phyloP scores from a whole-genome alignment of 1,140 invertebrate species.

The Diprion similis region DNA sequence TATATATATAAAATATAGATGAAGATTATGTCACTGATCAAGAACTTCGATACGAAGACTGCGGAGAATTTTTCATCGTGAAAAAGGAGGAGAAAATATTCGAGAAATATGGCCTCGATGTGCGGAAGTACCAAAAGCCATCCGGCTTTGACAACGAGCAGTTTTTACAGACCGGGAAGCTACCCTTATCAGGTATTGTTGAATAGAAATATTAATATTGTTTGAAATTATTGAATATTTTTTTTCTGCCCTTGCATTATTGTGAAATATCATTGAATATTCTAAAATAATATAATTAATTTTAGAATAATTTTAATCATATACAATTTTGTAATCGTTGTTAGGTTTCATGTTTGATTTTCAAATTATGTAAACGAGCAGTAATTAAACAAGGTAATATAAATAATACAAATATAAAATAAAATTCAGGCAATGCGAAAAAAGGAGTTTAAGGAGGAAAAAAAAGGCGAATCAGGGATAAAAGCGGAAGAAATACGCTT shows the following conservation, averaged over 20 bases:
- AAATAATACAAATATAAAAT: too few species aligned
- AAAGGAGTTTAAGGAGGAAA: too few species aligned
- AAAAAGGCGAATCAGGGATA: too few species aligned
- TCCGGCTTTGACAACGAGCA: conserved; percentile 50
- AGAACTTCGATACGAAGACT: neutral
- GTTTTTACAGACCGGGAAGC: conserved; percentile 53
- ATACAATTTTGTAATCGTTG: too few species aligned
- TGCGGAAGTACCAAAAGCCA: conserved; percentile 58
- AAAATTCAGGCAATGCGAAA: too few species aligned
- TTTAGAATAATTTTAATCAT: too few species aligned
- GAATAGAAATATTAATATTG: conserved; percentile 14
- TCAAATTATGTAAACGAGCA: too few species aligned
- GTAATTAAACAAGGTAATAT: too few species aligned
- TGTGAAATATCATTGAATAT: neutral
- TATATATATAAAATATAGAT: too few species aligned
- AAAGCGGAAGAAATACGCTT: too few species aligned
- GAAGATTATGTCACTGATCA: neutral
- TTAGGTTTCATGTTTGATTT: too few species aligned
- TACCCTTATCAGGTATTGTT: conserved; percentile 59
- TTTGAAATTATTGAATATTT: conserved; percentile 2
- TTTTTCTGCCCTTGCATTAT: neutral
- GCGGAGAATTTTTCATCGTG: neutral
- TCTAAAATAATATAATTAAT: too few species aligned
- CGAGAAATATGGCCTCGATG: conserved; percentile 54
- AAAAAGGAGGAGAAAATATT: neutral